These are phyloP conservation scores for Sciurus vulgaris DNA, from an alignment of 2,797 vertebrate species.

Conservation along the genomic window DNA sequence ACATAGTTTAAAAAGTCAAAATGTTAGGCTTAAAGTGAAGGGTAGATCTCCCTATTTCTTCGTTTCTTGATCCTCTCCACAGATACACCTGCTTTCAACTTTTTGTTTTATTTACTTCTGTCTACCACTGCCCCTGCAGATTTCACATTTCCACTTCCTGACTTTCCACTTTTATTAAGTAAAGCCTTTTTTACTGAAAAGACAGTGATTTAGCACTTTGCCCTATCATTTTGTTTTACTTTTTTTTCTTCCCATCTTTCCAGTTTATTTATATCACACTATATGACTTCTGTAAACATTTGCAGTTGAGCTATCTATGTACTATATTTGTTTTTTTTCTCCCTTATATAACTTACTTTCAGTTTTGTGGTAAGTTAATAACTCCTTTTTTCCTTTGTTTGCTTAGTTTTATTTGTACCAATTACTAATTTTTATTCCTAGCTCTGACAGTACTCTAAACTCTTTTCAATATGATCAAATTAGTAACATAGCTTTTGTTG, in stretches of 20 bases:
- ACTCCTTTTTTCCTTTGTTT: not conserved
- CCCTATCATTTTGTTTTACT: not conserved
- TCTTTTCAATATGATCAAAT: not conserved
- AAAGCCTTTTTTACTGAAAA: conserved; percentile 33
- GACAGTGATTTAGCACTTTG: not conserved
- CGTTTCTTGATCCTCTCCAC: not conserved
- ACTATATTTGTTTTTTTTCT: not conserved
- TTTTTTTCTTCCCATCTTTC: not conserved
- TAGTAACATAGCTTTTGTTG: not conserved
- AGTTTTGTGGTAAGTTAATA: not conserved
- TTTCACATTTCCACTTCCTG: not conserved
- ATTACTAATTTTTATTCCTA: not conserved
- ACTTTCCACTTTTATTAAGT: conserved; percentile 18
- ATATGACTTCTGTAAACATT: not conserved
- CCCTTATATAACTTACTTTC: not conserved
- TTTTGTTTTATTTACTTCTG: not conserved
- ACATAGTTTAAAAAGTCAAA: not conserved
- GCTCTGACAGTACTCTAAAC: not conserved
- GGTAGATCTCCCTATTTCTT: not conserved
- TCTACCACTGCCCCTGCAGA: accelerated
- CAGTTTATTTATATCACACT: not conserved
- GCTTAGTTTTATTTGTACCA: conserved; percentile 44
- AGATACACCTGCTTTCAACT: not conserved
- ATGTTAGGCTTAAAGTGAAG: not conserved
- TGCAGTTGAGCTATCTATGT: not conserved